Evolutionary conservation across 2,888 invertebrate species (phyloP).

Genomic region (Drosophila neonasuta): DNA sequence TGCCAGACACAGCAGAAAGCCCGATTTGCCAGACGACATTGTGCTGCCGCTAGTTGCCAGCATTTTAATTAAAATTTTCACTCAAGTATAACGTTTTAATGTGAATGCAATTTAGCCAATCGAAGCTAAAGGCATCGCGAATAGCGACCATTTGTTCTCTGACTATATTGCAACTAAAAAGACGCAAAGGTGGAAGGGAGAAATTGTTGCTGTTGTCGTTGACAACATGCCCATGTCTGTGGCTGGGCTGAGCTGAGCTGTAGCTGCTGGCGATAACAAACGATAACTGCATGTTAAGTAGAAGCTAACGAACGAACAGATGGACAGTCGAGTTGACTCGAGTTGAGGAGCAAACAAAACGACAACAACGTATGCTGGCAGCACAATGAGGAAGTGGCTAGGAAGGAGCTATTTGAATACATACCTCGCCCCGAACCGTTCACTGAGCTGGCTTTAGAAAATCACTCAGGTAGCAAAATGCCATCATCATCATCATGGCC

Average conservation of each 20-base stretch:
- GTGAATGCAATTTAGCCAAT: constrained; percentile 67
- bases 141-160: constrained; percentile 1
- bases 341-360: constrained; percentile 47
- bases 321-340: constrained; percentile 10
- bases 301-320: constrained; percentile 68
- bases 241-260: constrained; percentile 29
- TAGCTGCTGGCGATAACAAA: constrained; percentile 80
- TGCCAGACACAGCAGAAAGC: constrained; percentile 43
- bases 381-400: constrained; percentile 35
- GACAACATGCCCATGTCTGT: constrained; percentile 69
- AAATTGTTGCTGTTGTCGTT: constrained; percentile 47
- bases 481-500: constrained; percentile 62
- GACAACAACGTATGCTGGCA: constrained; percentile 63
- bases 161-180: too few species aligned
- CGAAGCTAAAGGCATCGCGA: constrained; percentile 39
- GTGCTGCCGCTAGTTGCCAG: constrained; percentile 62
- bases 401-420: constrained; percentile 77
- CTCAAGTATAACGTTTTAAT: constrained; percentile 62
- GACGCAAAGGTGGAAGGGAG: neutral
- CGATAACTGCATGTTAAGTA: constrained; percentile 81
- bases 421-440: neutral
- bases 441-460: constrained; percentile 72
- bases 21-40: constrained; percentile 57
- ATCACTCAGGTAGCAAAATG: constrained; percentile 80
- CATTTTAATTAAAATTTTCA: constrained; percentile 71